Evolutionary conservation across 2,113 vertebrate genomes (phyloP).

Genomic region (Ardeotis arabs): DNA sequence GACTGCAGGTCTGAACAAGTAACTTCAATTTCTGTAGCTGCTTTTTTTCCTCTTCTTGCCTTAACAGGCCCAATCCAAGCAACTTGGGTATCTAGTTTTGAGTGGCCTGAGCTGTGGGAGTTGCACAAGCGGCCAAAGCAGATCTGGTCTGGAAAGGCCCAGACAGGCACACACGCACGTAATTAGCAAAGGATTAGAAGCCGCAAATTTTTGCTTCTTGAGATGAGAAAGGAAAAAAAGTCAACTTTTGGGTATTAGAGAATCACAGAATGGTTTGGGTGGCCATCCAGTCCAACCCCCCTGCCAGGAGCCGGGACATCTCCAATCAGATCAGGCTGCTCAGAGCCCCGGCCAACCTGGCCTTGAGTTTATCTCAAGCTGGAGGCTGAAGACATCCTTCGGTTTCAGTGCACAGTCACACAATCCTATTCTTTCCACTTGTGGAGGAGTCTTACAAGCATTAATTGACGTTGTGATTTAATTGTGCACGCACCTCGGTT

Average conservation of each 20-base stretch:
- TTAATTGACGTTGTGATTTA: neutral
- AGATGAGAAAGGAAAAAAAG: neutral
- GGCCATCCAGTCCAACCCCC: no score
- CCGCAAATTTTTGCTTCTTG: neutral
- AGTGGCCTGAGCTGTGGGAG: neutral
- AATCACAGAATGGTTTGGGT: no score
- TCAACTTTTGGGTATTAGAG: neutral
- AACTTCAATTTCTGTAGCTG: neutral
- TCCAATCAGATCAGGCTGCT: no score
- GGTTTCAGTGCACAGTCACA: neutral
- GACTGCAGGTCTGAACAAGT: fast-evolving
- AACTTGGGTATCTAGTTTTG: neutral
- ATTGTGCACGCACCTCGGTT: neutral
- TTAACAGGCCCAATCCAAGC: neutral
- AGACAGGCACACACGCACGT: neutral
- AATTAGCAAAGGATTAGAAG: neutral
- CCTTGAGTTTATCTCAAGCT: neutral
- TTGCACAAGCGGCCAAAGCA: neutral
- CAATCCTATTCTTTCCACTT: neutral
- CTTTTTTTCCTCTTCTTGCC: neutral
- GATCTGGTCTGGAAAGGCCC: neutral
- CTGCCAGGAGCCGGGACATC: no score
- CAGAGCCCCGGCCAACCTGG: no score
- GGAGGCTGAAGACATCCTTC: neutral
- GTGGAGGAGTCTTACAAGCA: neutral